Conservation (phyloP, 2,797 vertebrate species). For the Knipowitschia caucasica region DNA sequence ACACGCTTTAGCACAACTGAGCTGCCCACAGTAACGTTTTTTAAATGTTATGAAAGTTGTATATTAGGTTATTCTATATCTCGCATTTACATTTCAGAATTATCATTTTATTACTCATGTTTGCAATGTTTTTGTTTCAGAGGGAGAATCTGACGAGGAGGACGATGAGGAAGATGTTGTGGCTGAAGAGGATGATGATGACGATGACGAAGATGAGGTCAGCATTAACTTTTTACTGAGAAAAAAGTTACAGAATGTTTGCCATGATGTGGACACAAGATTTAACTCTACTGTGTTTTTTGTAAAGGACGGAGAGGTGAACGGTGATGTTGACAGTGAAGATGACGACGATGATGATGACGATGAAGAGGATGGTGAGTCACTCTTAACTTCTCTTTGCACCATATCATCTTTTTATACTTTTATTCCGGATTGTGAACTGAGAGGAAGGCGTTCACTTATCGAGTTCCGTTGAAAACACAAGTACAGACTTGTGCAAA, state of each 20-base stretch:
- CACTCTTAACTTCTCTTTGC: not conserved
- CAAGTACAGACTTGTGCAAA: too few relatives aligned
- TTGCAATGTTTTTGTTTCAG: slow-evolving; percentile 25
- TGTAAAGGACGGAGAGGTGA: slow-evolving; percentile 77
- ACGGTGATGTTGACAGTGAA: slow-evolving; percentile 68
- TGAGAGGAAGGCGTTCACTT: too few relatives aligned
- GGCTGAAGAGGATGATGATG: slow-evolving; percentile 78
- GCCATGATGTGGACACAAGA: not conserved
- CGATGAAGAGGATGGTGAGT: slow-evolving; percentile 75
- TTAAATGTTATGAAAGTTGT: too few relatives aligned
- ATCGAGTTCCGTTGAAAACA: too few relatives aligned
- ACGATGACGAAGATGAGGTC: slow-evolving; percentile 83
- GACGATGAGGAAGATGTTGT: slow-evolving; percentile 79
- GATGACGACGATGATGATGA: slow-evolving; percentile 84
- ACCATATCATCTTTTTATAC: accelerated
- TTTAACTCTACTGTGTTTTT: slow-evolving; percentile 1
- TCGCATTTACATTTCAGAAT: too few relatives aligned
- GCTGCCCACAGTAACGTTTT: too few relatives aligned
- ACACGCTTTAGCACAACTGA: too few relatives aligned
- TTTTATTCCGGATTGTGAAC: too few relatives aligned
- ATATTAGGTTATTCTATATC: not conserved
- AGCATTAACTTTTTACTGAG: not conserved
- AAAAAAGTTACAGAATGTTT: not conserved
- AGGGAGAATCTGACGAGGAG: slow-evolving; percentile 82
- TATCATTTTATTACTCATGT: not conserved